Evolutionary conservation across 2,888 invertebrate genomes (phyloP), one percentile per base, ranked within the genome.

Genomic region (Mesochorus sp.): DNA sequence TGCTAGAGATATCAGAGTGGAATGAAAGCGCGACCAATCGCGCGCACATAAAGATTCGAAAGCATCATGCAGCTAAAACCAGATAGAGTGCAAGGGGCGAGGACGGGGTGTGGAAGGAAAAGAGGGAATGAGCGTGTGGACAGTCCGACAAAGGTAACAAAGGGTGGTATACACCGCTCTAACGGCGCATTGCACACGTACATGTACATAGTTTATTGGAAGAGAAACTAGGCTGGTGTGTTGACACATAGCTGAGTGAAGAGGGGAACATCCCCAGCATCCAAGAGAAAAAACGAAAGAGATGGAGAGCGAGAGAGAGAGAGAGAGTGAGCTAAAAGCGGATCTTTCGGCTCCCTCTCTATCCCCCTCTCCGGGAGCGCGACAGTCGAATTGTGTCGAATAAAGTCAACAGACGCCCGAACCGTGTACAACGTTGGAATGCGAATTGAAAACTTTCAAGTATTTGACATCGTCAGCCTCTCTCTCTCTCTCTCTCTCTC

Each of bases 321-420:
- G 47, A 28, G 12, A 53, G 17, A 24, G 12, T 3, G 53, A 53
- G 17, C 2, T 53, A 19, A 57, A 62, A 64, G 8, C 24, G 26
- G 10, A 42, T 17, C 26, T 17, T 53, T 53, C 31, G 19, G 28
- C 44, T n/a, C 28, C 24, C 53, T 67, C 44, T 53, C 37, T 53
- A 55, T 31, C 55, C 26, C 49, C 10, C 57, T 51, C 42, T n/a
- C n/a, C n/a, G n/a, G 26, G 62, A 64, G 59, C 44, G 51, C 59
- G 67, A 42, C 73, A 53, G 55, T 53, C 34, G 71, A 75, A 76
- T 62, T 67, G 49, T 72, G 80, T 74, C 68, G 76, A 80, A 80
- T 76, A 78, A 67, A 81, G 81, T 82, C 80, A 82, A 82, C 76
- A 80, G 68, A 70, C 71, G 72, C 51, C 42, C 28, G 42, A 59